Evolutionary conservation across 1,140 invertebrate genomes (phyloP), one percentile per base, ranked within the genome.

Genomic region (Sycobia sp.): DNA sequence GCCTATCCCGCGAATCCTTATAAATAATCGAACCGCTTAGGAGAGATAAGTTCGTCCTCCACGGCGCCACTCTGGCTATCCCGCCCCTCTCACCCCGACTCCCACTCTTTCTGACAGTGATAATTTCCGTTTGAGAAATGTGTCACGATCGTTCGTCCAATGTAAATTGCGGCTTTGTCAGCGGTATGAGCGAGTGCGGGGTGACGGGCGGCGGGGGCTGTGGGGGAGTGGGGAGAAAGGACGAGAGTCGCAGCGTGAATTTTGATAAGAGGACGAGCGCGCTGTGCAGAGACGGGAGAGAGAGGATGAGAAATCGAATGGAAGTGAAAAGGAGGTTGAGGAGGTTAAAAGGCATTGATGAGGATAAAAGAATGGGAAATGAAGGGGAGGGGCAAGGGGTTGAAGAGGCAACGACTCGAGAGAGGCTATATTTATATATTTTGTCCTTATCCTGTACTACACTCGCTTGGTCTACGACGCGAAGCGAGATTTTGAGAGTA

Each of bases 111-210:
- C n/a, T 20, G 0, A 22, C 39, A 8, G 41, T 16, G 44, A 59
- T 59, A 49, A 59, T 59, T 59, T 59, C 56, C 56, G 56, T 59
- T 59, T 38, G 44, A 59, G 56, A 59, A 59, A 59, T 59, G 46
- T 50, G 44, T 49, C 56, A 50, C 55, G 55, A 55, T 55, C 53
- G 53, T 55, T 55, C 53, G 53, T 27, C 18, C 38, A 16, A 55
- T 55, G 53, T 55, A 32, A 55, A 55, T 55, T 55, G 53, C 53
- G 39, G 53, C 53, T 55, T 55, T 55, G 38, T 55, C 51, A 10
- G 23, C 5, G 18, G 11, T 20, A 1, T 7, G 29, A 34, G 16
- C 50, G 18, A 50, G 53, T n/a, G n/a, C n/a, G n/a, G n/a, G n/a
- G n/a, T n/a, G n/a, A n/a, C 11, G 38, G 36, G n/a, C n/a, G 57